A percentile compares a stretch with the other conserved stretches of the same genome.
Conservation (phyloP, 2,113 vertebrate species). For the Tichodroma muraria region DNA sequence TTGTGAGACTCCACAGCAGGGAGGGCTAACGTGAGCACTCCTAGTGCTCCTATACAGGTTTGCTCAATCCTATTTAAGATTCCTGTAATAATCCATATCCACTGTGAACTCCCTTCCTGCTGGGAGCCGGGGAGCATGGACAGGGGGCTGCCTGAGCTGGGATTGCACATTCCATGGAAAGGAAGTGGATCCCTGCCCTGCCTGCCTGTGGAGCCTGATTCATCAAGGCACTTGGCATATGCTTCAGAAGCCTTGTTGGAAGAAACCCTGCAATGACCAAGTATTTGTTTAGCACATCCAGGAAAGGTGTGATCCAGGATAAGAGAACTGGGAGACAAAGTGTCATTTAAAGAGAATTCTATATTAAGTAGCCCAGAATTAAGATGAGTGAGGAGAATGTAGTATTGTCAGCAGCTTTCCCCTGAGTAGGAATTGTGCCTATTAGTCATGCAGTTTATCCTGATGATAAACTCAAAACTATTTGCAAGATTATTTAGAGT, state of each 20-base stretch:
- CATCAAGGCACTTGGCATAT: background rate
- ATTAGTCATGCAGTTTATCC: conserved; percentile 27
- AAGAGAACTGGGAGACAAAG: background rate
- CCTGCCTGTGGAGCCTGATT: background rate
- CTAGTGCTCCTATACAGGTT: background rate
- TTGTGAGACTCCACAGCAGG: background rate
- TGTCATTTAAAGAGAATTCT: background rate
- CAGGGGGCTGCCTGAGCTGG: background rate
- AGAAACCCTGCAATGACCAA: background rate
- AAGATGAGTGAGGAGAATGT: background rate
- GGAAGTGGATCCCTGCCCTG: background rate
- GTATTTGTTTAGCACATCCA: background rate
- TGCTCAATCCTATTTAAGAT: background rate
- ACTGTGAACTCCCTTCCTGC: background rate
- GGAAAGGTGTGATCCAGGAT: background rate
- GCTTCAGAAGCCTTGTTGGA: background rate
- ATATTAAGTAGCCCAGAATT: background rate
- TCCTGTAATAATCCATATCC: background rate
- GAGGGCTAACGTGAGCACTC: background rate
- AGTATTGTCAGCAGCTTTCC: background rate
- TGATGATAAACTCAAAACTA: conserved; percentile 1
- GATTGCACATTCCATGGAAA: background rate
- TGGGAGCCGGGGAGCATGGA: background rate
- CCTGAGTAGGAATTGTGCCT: background rate
- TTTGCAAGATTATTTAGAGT: background rate